Evolutionary conservation across 2,797 vertebrate genomes (phyloP).

Genomic region (Coranthus polyacanthus): DNA sequence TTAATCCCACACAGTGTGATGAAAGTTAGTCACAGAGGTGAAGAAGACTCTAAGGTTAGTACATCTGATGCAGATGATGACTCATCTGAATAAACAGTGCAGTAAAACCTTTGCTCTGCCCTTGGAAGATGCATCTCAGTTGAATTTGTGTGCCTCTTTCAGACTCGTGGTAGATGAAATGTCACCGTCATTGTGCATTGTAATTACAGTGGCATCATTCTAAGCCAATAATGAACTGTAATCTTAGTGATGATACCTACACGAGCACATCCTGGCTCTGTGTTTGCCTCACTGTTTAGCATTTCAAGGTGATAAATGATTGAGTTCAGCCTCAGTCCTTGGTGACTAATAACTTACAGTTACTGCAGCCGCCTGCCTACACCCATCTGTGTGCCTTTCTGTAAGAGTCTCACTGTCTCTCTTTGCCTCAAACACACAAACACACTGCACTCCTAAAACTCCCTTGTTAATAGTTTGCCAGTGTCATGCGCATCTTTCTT

Average conservation of each 20-base stretch:
- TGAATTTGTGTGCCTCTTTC: conserved; percentile 13
- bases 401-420: conserved; percentile 16
- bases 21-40: conserved; percentile 1
- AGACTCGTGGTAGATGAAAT: conserved; percentile 26
- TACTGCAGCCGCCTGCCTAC: conserved; percentile 63
- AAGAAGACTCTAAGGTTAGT: conserved; percentile 6
- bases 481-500: conserved; percentile 52
- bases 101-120: conserved; percentile 36
- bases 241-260: conserved; percentile 49
- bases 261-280: conserved; percentile 36
- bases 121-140: conserved; percentile 21
- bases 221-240: conserved; percentile 50
- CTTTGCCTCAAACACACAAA: not conserved
- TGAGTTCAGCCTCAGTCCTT: conserved; percentile 59
- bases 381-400: conserved; percentile 54
- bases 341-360: conserved; percentile 71
- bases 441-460: conserved; percentile 11
- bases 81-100: conserved; percentile 40
- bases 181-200: conserved; percentile 30
- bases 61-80: conserved; percentile 8
- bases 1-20: not conserved
- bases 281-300: conserved; percentile 57
- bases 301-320: conserved; percentile 69
- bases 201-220: conserved; percentile 31
- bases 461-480: conserved; percentile 47